Percentiles rank a stretch among this genome's conserved stretches.
Conservation (phyloP, 2,888 invertebrate genomes). For the Blastobasis lacticolella region DNA sequence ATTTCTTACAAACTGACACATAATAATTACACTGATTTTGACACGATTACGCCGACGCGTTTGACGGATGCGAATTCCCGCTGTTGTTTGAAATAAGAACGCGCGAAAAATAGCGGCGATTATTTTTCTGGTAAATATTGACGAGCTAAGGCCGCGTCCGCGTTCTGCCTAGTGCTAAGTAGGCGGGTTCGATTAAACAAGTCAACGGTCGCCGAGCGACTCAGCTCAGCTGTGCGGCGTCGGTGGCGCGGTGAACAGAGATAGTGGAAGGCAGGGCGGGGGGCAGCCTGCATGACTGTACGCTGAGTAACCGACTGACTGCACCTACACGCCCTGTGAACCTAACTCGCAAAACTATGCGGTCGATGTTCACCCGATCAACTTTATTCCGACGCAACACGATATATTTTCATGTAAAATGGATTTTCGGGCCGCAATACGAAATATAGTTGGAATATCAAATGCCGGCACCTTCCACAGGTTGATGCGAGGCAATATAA, state of each 20-base stretch:
- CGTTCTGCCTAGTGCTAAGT: conserved; percentile 11
- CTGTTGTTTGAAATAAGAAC: conserved; percentile 24
- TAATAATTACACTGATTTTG: conserved; percentile 48
- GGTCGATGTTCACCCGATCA: conserved; percentile 1
- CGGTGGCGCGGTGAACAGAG: conserved; percentile 18
- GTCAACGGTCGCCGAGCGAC: conserved; percentile 56
- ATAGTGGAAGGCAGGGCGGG: background rate
- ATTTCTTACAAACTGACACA: conserved; percentile 35
- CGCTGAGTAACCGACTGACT: conserved; percentile 57
- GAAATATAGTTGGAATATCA: background rate
- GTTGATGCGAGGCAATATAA: conserved; percentile 16
- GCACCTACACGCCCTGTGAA: conserved; percentile 50
- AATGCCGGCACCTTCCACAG: conserved; percentile 6
- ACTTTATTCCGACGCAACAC: conserved; percentile 1
- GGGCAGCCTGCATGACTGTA: conserved; percentile 52
- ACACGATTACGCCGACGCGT: conserved; percentile 30
- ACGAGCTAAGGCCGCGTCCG: conserved; percentile 5
- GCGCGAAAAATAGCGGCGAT: conserved; percentile 4
- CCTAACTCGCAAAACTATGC: conserved; percentile 17
- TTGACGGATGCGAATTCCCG: conserved; percentile 24
- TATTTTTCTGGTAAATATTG: background rate
- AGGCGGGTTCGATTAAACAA: conserved; percentile 53
- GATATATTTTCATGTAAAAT: background rate
- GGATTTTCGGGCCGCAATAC: too few species aligned
- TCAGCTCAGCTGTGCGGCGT: conserved; percentile 26